A percentile compares a stretch with the other conserved stretches of the same genome.
Evolutionary conservation across 2,113 vertebrate genomes (phyloP).

Genomic region (Epinephelus lanceolatus): DNA sequence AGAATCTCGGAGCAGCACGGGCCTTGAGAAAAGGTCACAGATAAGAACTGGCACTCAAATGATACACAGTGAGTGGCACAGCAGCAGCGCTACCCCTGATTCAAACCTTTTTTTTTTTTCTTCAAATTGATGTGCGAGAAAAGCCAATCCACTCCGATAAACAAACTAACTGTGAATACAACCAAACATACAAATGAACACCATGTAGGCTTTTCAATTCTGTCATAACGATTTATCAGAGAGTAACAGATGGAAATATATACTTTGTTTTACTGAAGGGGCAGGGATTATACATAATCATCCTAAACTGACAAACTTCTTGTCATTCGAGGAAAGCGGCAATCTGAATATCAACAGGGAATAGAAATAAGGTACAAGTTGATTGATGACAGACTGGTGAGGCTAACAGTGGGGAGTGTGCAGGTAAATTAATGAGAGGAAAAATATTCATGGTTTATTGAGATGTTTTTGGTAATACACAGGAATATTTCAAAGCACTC

Average conservation of each 20-base stretch:
- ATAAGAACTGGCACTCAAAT: constrained; percentile 64
- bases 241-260: background rate
- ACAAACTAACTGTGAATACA: constrained; percentile 17
- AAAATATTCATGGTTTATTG: background rate
- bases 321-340: constrained; percentile 7
- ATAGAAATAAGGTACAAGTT: constrained; percentile 17
- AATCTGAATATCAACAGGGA: constrained; percentile 32
- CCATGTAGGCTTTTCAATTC: constrained; percentile 7
- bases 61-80: constrained; percentile 54
- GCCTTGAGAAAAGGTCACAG: constrained; percentile 80
- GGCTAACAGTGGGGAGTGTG: background rate
- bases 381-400: constrained; percentile 6
- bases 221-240: constrained; percentile 6
- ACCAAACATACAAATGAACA: background rate
- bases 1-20: constrained; percentile 72
- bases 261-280: background rate
- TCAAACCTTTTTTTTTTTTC: constrained; percentile 32
- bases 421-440: constrained; percentile 11
- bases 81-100: constrained; percentile 35
- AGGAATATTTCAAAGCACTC: background rate
- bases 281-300: background rate
- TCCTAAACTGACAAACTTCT: background rate
- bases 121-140: constrained; percentile 28
- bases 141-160: constrained; percentile 22
- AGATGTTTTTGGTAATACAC: background rate